Evolutionary conservation across 2,797 vertebrate species (phyloP), one percentile per base, ranked within the genome.

Genomic region (Carcharodon carcharias): DNA sequence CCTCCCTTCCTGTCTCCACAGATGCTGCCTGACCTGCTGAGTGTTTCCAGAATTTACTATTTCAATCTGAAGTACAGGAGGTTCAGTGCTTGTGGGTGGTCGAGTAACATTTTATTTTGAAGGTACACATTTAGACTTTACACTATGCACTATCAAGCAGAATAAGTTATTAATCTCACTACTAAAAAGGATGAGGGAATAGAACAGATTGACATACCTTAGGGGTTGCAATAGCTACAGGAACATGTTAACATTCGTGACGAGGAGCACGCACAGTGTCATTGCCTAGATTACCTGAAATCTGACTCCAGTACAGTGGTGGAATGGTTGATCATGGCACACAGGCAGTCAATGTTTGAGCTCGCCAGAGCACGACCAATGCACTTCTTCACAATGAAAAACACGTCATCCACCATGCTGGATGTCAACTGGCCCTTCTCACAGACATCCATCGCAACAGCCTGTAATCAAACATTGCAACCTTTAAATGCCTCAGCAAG

Each of bases 381-480:
- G 97, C 99, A 99, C 97, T 99, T 99, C 98, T 99, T 99, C 96
- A 99, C 99, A 0, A 99, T 99, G 96, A 99, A 99, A 97, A 99
- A 99, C 96, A 99, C 99, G 0, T 99, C 99, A 1, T 99, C 99
- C 97, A 99, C 99, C 99, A 99, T 99, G 98, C 99, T 99, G 97
- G 99, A 99, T 71, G 98, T 99, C 97, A 99, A 97, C 97, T 99
- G 99, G 95, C 99, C 99, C 96, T 98, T 99, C 96, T 99, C 99
- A 0, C 97, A 99, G 0, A 98, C 98, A 97, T 99, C 99, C 98
- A 99, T 99, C 54, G 98, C 97, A 96, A 99, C 99, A 67, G 99
- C 99, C 99, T 99, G 96, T 65, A 93, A 73, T 4, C 12, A 35
- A 71, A 45, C 63, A 67, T 45, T 91, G 35, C 31, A 58, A 89